Evolutionary conservation across 2,888 invertebrate genomes (phyloP), one percentile per base, ranked within the genome.

Genomic region (Cheilosia soror): DNA sequence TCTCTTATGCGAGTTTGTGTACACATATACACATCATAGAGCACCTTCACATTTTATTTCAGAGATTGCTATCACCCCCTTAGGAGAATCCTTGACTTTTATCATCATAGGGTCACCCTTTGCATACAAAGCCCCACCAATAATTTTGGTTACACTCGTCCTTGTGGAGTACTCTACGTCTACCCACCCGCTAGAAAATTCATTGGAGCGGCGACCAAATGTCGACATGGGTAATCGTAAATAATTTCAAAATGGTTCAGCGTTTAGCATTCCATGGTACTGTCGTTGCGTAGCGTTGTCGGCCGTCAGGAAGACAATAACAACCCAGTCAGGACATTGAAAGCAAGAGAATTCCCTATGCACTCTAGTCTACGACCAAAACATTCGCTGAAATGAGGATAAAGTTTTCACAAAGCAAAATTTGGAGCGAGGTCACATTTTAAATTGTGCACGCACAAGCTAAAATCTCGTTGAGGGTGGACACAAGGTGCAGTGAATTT

Each of bases 141-240:
- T 44, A 57, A 42, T 75, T 78, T 73, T 57, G 68, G 62, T 4
- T 62, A 47, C 44, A 62, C 42, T 42, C 51, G 63, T 63, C 83
- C 68, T 69, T 71, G 63, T 37, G 53, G 6, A 20, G 2, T 44
- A 13, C 44, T 13, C 25, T 37, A 37, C 11, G 37, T 40, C 15
- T 25, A 7, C 20, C 68, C 27, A 25, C 65, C 27, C 42, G 29
- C 53, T 31, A 25, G 53, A 55, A 71, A 84, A 79, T 84, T 84
- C 84, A 80, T 84, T 75, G 75, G 58, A 60, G 69, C 53, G 84
- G 79, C 84, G 84, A 84, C 84, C 84, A 76, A 84, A 84, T 71
- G 84, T 84, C 84, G 84, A 84, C 84, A 75, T 60, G 75, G 75
- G 65, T 63, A 75, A 65, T 84, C 71, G 71, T 84, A 84, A 79